A percentile compares a stretch with the other conserved stretches of the same genome.
These are phyloP conservation scores for Hylomyscus alleni DNA, from an alignment of 2,797 vertebrate species.

Conservation along the genomic window DNA sequence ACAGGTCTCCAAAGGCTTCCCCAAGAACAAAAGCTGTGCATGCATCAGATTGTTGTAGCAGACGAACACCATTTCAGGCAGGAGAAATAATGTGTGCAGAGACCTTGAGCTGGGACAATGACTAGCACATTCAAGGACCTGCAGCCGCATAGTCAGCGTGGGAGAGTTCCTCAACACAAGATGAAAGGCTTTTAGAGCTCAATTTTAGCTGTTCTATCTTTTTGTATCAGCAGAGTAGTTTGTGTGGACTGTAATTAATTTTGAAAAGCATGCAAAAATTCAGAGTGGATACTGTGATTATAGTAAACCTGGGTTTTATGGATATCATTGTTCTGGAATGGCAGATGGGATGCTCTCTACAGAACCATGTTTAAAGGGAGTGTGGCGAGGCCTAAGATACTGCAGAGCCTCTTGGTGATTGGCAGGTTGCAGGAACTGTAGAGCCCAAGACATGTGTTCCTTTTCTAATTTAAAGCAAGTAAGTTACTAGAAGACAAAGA, in stretches of 20 bases:
- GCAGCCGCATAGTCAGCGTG: background rate
- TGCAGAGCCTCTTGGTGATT: background rate
- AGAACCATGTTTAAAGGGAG: background rate
- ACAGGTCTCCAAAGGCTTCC: background rate
- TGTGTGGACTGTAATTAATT: background rate
- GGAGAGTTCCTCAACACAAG: background rate
- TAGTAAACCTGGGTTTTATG: background rate
- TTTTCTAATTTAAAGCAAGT: background rate
- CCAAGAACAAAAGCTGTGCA: conserved; percentile 1
- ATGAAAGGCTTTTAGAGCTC: background rate
- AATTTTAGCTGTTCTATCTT: background rate
- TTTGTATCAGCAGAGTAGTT: background rate
- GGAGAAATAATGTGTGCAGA: background rate
- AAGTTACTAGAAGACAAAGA: background rate
- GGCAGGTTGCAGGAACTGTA: background rate
- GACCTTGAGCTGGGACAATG: background rate
- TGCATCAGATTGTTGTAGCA: conserved; percentile 10
- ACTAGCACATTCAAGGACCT: background rate
- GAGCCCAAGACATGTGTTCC: background rate
- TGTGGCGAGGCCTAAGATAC: background rate
- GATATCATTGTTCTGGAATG: background rate
- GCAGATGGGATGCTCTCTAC: background rate
- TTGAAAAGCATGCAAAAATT: background rate
- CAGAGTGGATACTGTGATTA: background rate
- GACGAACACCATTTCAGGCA: background rate